Conservation (phyloP, 2,888 invertebrate genomes). For the Pyrrhopygopsis socrates region DNA sequence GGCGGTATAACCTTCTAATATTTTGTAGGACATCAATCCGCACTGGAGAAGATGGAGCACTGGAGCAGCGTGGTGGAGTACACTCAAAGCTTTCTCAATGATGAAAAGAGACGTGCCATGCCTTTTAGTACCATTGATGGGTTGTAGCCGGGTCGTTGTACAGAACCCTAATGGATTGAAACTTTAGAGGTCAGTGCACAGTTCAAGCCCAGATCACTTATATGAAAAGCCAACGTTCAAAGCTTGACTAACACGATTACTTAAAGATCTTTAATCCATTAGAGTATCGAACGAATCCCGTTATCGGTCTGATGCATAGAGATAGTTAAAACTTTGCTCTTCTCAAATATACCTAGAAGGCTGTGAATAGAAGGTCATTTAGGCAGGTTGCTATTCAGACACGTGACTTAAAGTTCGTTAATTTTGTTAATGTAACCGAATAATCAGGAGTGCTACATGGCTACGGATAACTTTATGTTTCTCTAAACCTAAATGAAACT, state of each 20-base stretch:
- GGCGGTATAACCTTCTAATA: too few relatives aligned
- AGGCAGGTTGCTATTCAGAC: neutral
- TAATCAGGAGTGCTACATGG: neutral
- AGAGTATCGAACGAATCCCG: neutral
- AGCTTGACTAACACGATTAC: neutral
- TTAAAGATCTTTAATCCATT: neutral
- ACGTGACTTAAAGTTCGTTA: constrained; percentile 6
- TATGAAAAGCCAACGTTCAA: neutral
- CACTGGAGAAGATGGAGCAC: too few relatives aligned
- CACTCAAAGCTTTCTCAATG: too few relatives aligned
- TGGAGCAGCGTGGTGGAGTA: too few relatives aligned
- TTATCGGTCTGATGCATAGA: neutral
- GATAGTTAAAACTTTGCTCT: constrained; percentile 9
- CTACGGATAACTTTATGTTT: neutral
- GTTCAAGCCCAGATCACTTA: too few relatives aligned
- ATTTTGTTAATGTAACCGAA: constrained; percentile 1
- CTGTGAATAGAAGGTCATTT: constrained; percentile 8
- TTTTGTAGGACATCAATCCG: too few relatives aligned
- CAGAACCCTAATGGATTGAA: too few relatives aligned
- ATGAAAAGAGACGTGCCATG: too few relatives aligned
- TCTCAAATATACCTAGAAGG: neutral
- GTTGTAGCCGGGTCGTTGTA: too few relatives aligned
- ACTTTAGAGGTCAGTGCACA: too few relatives aligned
- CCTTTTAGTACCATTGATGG: too few relatives aligned
- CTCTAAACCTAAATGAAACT: neutral